These are phyloP conservation scores for Myathropa florea DNA, from an alignment of 2,888 invertebrate genomes.

Conservation along the genomic window DNA sequence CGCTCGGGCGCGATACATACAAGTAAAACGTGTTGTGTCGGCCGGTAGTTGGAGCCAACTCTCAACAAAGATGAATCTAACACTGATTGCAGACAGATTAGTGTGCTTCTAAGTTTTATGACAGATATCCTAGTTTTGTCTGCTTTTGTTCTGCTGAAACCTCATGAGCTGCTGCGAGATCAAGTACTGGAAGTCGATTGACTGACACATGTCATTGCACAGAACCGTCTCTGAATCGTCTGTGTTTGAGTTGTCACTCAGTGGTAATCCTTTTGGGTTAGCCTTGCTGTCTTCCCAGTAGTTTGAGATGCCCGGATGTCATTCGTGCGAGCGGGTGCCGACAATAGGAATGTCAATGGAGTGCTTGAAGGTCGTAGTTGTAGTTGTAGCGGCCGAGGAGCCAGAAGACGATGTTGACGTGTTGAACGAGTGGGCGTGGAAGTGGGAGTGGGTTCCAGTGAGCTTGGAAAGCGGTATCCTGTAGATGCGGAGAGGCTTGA, in stretches of 20 bases:
- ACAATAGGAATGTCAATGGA: slow-evolving; percentile 52
- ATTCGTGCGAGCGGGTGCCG: slow-evolving; percentile 49
- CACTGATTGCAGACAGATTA: neutral
- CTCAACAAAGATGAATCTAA: neutral
- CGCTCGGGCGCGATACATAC: neutral
- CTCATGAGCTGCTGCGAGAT: slow-evolving; percentile 70
- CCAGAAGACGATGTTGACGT: slow-evolving; percentile 59
- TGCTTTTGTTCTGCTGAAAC: slow-evolving; percentile 71
- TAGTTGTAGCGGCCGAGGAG: slow-evolving; percentile 51
- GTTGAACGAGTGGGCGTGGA: slow-evolving; percentile 75
- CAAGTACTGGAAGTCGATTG: slow-evolving; percentile 69
- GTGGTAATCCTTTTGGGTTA: slow-evolving; percentile 5
- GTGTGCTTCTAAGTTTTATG: neutral
- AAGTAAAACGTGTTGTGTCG: neutral
- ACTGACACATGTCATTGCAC: slow-evolving; percentile 64
- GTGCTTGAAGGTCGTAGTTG: slow-evolving; percentile 60
- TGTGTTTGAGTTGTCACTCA: neutral
- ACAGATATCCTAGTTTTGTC: slow-evolving; percentile 56
- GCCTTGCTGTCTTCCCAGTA: slow-evolving; percentile 39
- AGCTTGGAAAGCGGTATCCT: slow-evolving; percentile 76
- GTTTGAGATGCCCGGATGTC: slow-evolving; percentile 43
- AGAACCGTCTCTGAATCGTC: slow-evolving; percentile 39
- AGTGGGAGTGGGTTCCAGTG: slow-evolving; percentile 76
- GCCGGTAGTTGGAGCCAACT: neutral
- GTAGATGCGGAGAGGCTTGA: slow-evolving; percentile 76